phyloP scores from a whole-genome alignment of 1,140 invertebrate species.

The Heliconius melpomene region DNA sequence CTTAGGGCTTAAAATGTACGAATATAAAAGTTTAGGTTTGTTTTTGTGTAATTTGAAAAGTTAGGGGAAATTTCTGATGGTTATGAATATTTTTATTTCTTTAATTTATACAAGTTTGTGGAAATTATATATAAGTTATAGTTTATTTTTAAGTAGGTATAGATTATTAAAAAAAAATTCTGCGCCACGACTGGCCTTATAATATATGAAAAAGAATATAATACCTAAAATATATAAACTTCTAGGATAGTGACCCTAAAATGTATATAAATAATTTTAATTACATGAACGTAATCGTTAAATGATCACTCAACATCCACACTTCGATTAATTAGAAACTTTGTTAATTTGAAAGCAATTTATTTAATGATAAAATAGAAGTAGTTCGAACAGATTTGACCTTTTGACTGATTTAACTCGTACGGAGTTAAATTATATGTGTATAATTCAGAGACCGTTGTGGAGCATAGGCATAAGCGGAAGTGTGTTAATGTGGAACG shows the following conservation, averaged over 20 bases:
- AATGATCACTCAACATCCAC: conserved; percentile 5
- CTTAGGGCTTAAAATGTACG: conserved; percentile 24
- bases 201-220: no score
- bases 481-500: no score
- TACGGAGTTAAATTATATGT: background rate
- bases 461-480: no score
- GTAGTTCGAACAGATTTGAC: conserved; percentile 9
- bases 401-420: background rate
- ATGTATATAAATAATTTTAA: background rate
- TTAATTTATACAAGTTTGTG: background rate
- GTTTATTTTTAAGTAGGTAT: no score
- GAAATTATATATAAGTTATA: background rate
- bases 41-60: background rate
- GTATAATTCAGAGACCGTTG: no score
- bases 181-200: no score
- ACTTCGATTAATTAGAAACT: conserved; percentile 16
- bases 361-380: conserved; percentile 1
- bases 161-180: no score
- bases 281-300: conserved; percentile 1
- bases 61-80: background rate
- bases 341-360: conserved; percentile 19
- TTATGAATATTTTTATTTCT: background rate
- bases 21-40: conserved; percentile 10
- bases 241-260: background rate
- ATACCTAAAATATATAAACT: background rate